Percentiles rank a stretch among this genome's conserved stretches.
These are phyloP conservation scores for Lateolabrax maculatus DNA, from an alignment of 2,797 vertebrate genomes.

Conservation along the genomic window DNA sequence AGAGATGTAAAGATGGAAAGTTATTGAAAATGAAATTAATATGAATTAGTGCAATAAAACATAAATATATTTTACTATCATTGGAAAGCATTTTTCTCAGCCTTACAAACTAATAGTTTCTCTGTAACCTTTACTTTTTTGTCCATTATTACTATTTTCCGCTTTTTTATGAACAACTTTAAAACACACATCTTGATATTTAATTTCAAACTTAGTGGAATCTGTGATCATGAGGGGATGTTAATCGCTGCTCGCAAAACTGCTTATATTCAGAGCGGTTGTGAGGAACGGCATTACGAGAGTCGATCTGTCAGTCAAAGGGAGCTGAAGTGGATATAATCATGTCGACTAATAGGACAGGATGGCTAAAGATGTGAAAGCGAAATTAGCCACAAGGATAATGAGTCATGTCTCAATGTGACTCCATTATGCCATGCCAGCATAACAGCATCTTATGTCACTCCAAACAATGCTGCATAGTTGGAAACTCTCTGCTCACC, in stretches of 20 bases:
- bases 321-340: constrained; percentile 55
- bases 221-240: constrained; percentile 18
- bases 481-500: constrained; percentile 47
- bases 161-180: not conserved
- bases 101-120: not conserved
- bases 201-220: constrained; percentile 16
- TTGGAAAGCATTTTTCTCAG: not conserved
- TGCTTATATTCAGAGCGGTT: not conserved
- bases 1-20: not conserved
- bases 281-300: not conserved
- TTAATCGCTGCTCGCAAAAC: constrained; percentile 27
- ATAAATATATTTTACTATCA: not conserved
- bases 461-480: constrained; percentile 53
- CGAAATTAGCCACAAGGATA: constrained; percentile 67
- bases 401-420: constrained; percentile 78
- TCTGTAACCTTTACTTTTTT: not conserved
- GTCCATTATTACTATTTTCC: not conserved
- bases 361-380: constrained; percentile 50
- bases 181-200: constrained; percentile 24
- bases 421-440: constrained; percentile 42
- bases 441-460: constrained; percentile 59
- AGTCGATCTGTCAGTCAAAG: constrained; percentile 33
- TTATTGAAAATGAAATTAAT: not conserved
- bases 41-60: not conserved
- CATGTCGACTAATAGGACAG: constrained; percentile 39